These are phyloP conservation scores for Chlorops oryzae DNA, from an alignment of 1,140 invertebrate species.

Conservation along the genomic window DNA sequence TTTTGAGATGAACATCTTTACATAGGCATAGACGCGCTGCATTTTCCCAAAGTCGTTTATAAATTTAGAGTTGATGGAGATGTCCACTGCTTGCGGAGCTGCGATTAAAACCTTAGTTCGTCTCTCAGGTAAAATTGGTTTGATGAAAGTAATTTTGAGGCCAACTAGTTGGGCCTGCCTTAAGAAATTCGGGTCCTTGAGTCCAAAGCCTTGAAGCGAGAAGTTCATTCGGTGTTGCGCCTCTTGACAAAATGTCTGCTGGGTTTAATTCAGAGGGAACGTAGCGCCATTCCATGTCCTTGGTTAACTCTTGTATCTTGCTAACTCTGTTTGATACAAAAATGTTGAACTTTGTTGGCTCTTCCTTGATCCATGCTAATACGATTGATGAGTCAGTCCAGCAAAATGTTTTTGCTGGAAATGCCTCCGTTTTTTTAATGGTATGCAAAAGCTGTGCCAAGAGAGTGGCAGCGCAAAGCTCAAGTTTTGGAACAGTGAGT, in stretches of 20 bases:
- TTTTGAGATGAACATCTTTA: not conserved
- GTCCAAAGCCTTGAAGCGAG: too few species aligned
- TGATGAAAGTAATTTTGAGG: too few species aligned
- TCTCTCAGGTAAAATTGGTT: not conserved
- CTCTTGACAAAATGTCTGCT: conserved; percentile 36
- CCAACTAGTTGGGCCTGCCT: too few species aligned
- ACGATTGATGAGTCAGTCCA: conserved; percentile 40
- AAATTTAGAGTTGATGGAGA: conserved; percentile 8
- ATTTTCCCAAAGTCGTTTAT: conserved; percentile 9
- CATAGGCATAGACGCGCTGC: conserved; percentile 8
- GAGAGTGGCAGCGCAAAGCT: conserved; percentile 26
- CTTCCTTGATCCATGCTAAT: conserved; percentile 29
- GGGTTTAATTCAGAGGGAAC: conserved; percentile 33
- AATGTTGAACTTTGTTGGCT: conserved; percentile 19
- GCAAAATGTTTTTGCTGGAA: not conserved
- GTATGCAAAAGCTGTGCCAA: conserved; percentile 19
- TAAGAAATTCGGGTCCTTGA: too few species aligned
- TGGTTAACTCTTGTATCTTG: conserved; percentile 29
- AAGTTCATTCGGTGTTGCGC: too few species aligned
- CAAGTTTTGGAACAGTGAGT: conserved; percentile 28
- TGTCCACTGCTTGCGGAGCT: not conserved
- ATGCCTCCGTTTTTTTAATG: conserved; percentile 4
- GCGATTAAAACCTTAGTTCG: not conserved
- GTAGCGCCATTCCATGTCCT: conserved; percentile 24
- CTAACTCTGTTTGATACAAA: conserved; percentile 34